Evolutionary conservation across 2,113 vertebrate species (phyloP).

Genomic region (Martes martes): DNA sequence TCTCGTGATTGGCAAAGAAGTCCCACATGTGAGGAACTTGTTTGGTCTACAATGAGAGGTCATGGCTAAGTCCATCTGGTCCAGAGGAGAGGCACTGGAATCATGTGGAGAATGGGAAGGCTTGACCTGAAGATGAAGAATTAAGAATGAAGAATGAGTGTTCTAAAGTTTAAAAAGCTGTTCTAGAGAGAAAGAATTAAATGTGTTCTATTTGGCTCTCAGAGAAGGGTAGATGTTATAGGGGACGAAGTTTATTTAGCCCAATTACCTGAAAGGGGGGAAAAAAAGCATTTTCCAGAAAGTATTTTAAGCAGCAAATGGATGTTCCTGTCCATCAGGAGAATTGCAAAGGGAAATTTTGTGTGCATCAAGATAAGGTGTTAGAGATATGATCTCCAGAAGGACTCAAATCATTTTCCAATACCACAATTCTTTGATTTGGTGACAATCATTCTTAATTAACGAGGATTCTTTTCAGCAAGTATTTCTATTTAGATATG

Average conservation of each 20-base stretch:
- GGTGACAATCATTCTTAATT: background rate
- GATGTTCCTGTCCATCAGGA: background rate
- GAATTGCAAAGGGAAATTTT: background rate
- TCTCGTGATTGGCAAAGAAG: background rate
- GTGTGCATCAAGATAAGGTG: background rate
- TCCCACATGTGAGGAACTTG: background rate
- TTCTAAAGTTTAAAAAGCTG: background rate
- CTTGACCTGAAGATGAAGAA: conserved; percentile 14
- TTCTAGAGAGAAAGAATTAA: background rate
- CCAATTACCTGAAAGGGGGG: background rate
- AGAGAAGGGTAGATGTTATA: background rate
- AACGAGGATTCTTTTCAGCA: background rate
- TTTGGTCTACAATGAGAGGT: background rate
- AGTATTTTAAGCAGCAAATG: background rate
- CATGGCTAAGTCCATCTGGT: background rate
- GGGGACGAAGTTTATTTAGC: background rate
- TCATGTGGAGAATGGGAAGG: background rate
- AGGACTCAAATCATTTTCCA: conserved; percentile 16
- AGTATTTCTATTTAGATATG: background rate
- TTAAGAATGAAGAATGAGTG: background rate
- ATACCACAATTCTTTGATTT: background rate
- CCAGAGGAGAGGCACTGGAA: background rate
- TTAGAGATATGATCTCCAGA: background rate
- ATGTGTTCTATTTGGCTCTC: background rate
- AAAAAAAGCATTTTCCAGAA: background rate